Percentiles rank a stretch among this genome's conserved stretches.
Evolutionary conservation across 2,113 vertebrate species (phyloP).

Genomic region (Hiodon alosoides): DNA sequence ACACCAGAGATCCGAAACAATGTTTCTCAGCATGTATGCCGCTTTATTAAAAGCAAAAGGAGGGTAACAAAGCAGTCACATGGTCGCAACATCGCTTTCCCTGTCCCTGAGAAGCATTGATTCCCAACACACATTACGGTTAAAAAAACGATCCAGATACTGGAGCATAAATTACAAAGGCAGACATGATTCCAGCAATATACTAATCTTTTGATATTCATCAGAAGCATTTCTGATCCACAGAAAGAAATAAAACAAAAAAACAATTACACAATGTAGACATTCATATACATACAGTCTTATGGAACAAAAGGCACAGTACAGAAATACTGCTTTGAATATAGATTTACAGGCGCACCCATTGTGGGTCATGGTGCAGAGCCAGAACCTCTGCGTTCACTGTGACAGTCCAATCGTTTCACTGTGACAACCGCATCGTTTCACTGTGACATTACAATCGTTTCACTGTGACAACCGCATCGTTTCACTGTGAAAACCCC

Average conservation of each 20-base stretch:
- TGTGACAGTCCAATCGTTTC: constrained; percentile 45
- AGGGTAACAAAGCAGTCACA: constrained; percentile 59
- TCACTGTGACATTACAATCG: constrained; percentile 27
- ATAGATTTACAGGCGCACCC: constrained; percentile 79
- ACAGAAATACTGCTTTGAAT: constrained; percentile 84
- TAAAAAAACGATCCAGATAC: constrained; percentile 75
- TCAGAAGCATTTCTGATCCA: constrained; percentile 71
- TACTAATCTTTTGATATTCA: constrained; percentile 48
- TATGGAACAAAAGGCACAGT: constrained; percentile 68
- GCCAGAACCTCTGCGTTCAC: constrained; percentile 47
- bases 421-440: constrained; percentile 30
- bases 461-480: too few species aligned
- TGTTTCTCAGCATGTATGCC: constrained; percentile 69
- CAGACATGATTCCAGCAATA: constrained; percentile 54
- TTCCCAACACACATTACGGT: constrained; percentile 50
- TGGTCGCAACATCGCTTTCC: constrained; percentile 68
- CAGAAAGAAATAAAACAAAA: constrained; percentile 57
- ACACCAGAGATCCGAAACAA: constrained; percentile 2
- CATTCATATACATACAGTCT: constrained; percentile 37
- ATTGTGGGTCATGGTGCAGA: constrained; percentile 84
- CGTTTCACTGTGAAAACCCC: too few species aligned
- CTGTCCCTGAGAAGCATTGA: constrained; percentile 83
- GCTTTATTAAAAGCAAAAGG: constrained; percentile 76
- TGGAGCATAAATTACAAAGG: constrained; percentile 78
- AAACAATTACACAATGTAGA: constrained; percentile 50